Percentiles rank a stretch among this genome's conserved stretches.
Conservation (phyloP, 1,140 invertebrate genomes). For the Hyles euphorbiae region DNA sequence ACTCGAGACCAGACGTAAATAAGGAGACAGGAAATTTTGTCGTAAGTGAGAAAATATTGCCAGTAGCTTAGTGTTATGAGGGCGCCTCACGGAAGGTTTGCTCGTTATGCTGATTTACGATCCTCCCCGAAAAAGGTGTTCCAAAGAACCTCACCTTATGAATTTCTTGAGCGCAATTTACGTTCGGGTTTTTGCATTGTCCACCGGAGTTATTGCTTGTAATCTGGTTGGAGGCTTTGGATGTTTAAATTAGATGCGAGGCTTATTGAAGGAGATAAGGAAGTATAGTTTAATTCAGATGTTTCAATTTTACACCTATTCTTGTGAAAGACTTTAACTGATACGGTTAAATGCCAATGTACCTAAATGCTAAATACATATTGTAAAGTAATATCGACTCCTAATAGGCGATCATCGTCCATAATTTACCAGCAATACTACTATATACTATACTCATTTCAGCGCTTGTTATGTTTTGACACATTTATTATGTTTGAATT, state of each 20-base stretch:
- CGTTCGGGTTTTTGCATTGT: slow-evolving; percentile 4
- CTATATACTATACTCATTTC: too few species aligned
- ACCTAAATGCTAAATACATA: too few species aligned
- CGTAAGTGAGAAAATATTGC: slow-evolving; percentile 72
- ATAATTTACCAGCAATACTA: too few species aligned
- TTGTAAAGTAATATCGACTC: too few species aligned
- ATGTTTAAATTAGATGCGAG: not conserved
- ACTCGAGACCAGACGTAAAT: slow-evolving; percentile 52
- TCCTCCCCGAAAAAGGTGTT: slow-evolving; percentile 47
- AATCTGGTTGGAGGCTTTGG: not conserved
- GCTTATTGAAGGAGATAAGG: too few species aligned
- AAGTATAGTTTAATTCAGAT: too few species aligned
- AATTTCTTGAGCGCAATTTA: slow-evolving; percentile 35
- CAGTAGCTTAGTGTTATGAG: slow-evolving; percentile 64
- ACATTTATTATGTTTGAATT: too few species aligned
- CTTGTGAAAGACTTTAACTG: too few species aligned
- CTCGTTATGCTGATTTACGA: slow-evolving; percentile 71
- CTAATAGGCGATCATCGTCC: too few species aligned
- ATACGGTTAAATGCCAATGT: too few species aligned
- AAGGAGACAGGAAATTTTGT: slow-evolving; percentile 63
- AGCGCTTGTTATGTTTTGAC: too few species aligned
- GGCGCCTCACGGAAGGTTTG: slow-evolving; percentile 53
- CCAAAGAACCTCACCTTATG: slow-evolving; percentile 47
- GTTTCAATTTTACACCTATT: too few species aligned
- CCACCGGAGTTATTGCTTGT: not conserved